A percentile compares a stretch with the other conserved stretches of the same genome.
phyloP scores from a whole-genome alignment of 2,113 vertebrate genomes.

The Nerophis lumbriciformis region DNA sequence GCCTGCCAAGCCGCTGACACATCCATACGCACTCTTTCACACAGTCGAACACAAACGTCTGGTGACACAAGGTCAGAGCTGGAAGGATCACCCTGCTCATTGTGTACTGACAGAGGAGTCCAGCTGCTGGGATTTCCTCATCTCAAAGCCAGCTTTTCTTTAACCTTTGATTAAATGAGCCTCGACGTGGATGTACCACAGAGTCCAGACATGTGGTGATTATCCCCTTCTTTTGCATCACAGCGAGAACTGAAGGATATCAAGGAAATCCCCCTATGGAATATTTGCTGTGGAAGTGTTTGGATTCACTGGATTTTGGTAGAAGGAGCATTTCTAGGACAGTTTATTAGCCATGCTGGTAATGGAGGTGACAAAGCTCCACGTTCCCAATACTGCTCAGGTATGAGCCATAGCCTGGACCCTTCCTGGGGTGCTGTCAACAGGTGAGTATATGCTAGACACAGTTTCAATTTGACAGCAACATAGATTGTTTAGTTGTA shows the following conservation, averaged over 20 bases:
- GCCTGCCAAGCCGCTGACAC: slow-evolving; percentile 31
- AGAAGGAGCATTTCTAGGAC: slow-evolving; percentile 22
- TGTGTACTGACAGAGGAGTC: slow-evolving; percentile 4
- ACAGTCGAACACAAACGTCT: slow-evolving; percentile 19
- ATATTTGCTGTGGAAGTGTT: slow-evolving; percentile 30
- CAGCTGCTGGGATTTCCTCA: slow-evolving; percentile 30
- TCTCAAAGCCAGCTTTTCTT: slow-evolving; percentile 16
- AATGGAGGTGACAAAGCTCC: slow-evolving; percentile 28
- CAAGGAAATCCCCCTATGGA: slow-evolving; percentile 46
- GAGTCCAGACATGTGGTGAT: slow-evolving; percentile 30
- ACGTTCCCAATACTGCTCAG: slow-evolving; percentile 12
- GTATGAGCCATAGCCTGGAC: slow-evolving; percentile 47
- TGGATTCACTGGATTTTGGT: slow-evolving; percentile 12
- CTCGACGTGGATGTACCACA: slow-evolving; percentile 2
- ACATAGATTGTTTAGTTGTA: background rate
- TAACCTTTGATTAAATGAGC: slow-evolving; percentile 28
- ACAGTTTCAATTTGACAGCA: background rate
- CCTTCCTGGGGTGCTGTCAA: slow-evolving; percentile 44
- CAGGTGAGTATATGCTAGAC: slow-evolving; percentile 45
- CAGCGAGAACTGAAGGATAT: slow-evolving; percentile 27
- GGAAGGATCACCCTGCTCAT: slow-evolving; percentile 17
- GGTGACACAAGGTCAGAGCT: slow-evolving; percentile 29
- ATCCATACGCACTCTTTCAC: slow-evolving; percentile 8
- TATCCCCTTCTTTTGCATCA: slow-evolving; percentile 21
- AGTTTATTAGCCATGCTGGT: slow-evolving; percentile 7